Evolutionary conservation across 64 coral and sea anemone species (phyloP).

Genomic region (Actinia equina): DNA sequence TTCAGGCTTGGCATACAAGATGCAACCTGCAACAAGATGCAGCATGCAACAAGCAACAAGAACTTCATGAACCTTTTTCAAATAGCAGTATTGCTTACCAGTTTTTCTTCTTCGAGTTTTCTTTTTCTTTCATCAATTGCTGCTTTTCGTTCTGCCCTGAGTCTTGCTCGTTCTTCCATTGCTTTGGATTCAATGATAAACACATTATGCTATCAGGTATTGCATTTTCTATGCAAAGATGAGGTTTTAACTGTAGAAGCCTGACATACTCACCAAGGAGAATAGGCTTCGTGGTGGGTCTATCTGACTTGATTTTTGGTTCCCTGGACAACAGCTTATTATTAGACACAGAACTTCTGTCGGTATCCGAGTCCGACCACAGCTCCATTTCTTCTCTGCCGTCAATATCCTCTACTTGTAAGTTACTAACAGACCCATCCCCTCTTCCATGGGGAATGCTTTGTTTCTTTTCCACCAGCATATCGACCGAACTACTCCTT

Average conservation of each 20-base stretch:
- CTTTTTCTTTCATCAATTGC: conserved; percentile 75
- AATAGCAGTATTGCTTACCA: conserved; percentile 40
- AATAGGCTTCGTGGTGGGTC: conserved; percentile 68
- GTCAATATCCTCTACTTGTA: not conserved
- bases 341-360: conserved; percentile 34
- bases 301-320: conserved; percentile 63
- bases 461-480: not conserved
- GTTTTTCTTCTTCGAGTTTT: conserved; percentile 85
- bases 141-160: conserved; percentile 72
- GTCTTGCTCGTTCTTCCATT: conserved; percentile 90
- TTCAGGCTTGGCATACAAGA: too few species aligned
- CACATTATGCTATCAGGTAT: not conserved
- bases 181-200: conserved; percentile 33
- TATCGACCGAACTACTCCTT: conserved; percentile 11
- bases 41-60: too few species aligned
- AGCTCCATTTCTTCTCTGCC: not conserved
- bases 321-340: conserved; percentile 65
- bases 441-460: not conserved
- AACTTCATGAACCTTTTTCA: too few species aligned
- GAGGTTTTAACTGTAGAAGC: not conserved
- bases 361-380: conserved; percentile 15
- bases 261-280: conserved; percentile 56
- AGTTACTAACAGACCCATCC: not conserved
- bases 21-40: too few species aligned
- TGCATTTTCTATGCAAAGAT: too few species aligned